A percentile compares a stretch with the other conserved stretches of the same genome.
Evolutionary conservation across 2,888 invertebrate species (phyloP).

Genomic region (Tenthredo amoena): DNA sequence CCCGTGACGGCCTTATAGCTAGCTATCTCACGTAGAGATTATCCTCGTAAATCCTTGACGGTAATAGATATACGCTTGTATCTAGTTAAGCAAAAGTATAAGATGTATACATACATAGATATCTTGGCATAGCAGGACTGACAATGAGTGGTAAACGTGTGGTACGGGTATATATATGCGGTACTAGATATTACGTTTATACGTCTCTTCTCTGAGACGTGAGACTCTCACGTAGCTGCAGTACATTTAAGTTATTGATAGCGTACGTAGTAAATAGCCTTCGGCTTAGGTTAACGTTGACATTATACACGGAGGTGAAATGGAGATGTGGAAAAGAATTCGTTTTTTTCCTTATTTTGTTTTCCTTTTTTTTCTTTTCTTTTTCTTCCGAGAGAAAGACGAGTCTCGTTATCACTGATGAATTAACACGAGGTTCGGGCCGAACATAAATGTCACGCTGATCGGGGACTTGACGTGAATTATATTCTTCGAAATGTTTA

Average conservation of each 20-base stretch:
- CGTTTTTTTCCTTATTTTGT: neutral
- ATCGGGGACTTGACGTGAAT: neutral
- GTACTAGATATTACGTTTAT: neutral
- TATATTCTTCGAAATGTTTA: no score
- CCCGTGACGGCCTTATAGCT: neutral
- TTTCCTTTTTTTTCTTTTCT: neutral
- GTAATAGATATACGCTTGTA: neutral
- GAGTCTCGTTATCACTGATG: neutral
- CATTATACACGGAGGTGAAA: neutral
- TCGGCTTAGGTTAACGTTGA: neutral
- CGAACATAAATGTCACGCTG: neutral
- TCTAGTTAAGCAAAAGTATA: neutral
- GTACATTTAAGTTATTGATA: neutral
- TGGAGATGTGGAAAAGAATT: neutral
- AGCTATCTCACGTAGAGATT: neutral
- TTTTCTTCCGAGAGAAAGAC: neutral
- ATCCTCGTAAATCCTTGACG: neutral
- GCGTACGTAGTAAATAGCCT: neutral
- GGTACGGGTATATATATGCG: neutral
- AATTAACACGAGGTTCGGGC: neutral
- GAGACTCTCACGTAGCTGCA: neutral
- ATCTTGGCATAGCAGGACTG: neutral
- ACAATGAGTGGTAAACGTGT: neutral
- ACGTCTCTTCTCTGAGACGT: neutral
- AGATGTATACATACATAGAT: neutral